Percentiles rank a stretch among this genome's conserved stretches.
phyloP scores from a whole-genome alignment of 2,113 vertebrate genomes.

The Muntiacus muntjak region DNA sequence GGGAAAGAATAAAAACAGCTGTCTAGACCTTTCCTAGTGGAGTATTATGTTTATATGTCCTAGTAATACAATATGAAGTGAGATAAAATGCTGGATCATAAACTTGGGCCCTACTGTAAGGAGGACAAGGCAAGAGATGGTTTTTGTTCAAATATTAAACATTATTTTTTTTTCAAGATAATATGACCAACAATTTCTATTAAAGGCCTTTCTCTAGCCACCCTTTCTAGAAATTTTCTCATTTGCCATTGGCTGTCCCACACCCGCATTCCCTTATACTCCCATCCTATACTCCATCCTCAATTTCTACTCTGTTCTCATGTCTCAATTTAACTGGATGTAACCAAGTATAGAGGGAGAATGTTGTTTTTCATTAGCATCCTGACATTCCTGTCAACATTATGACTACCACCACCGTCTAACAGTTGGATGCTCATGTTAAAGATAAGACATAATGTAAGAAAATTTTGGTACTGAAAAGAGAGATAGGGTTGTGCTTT shows the following conservation, averaged over 20 bases:
- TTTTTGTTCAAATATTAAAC: not conserved
- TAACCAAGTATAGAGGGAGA: not conserved
- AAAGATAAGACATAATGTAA: not conserved
- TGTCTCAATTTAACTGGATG: not conserved
- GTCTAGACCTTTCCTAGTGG: conserved; percentile 42
- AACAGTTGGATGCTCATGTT: not conserved
- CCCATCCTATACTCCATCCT: no score
- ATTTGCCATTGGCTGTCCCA: not conserved
- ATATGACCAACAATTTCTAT: not conserved
- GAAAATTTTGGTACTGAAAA: not conserved
- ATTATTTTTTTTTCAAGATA: not conserved
- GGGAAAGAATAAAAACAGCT: not conserved
- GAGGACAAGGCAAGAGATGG: not conserved
- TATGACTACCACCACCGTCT: not conserved
- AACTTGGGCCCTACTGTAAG: not conserved
- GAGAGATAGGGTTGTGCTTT: not conserved
- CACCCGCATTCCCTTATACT: not conserved
- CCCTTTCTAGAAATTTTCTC: not conserved
- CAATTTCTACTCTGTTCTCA: not conserved
- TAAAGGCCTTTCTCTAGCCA: not conserved
- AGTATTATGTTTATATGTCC: conserved; percentile 41
- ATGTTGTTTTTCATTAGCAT: not conserved
- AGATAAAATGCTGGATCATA: conserved; percentile 6
- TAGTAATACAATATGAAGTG: not conserved
- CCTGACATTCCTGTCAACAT: not conserved